Base-by-base conservation (phyloP, 2,113 vertebrate genomes). In the Stegostoma tigrinum region DNA sequence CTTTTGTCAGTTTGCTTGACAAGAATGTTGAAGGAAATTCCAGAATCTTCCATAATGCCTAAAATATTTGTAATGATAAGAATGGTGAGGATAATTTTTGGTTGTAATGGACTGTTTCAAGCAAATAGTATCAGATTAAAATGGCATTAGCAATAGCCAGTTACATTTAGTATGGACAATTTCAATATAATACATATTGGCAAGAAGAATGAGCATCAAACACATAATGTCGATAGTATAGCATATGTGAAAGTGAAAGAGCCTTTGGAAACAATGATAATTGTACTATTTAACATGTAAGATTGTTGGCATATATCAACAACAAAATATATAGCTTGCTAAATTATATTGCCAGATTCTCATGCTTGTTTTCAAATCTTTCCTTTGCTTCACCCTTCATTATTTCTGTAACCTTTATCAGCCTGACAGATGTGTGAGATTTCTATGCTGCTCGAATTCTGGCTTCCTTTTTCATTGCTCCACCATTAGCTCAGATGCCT, bases 31-130 rank as follows among this genome's bases (percentile, higher is more conserved):
- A 68, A 45, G n/a, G 64, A 42, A 94, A 42, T 94, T 42, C 38
- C 27, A 38, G 64, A 70, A 70, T 94, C 66, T 15, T 68, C 48
- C 30, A 12, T 24, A 94, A 70, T 24, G 14, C 12, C 91, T 45
- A 68, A 94, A 70, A 27, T n/a, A 45, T 94, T 94, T 94, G n/a
- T 45, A n/a, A 90, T 90, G 61, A n/a, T 90, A 34, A 61, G 52
- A 24, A 90, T 34, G 61, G 55, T 55, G 27, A 14, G 34, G 55
- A 52, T 30, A 8, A 89, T n/a, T 90, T 15, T 90, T 61, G 27
- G 52, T 90, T 15, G 30, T 30, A 61, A 34, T 34, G 45, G 24
- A 34, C 55, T 12, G 34, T 61, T 34, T 90, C 27, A 5, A n/a
- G 27, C 61, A 34, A 61, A 30, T 55, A 89, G 30, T 90, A 52